Conservation (phyloP, 2,113 vertebrate genomes). For the Prinia subflava region DNA sequence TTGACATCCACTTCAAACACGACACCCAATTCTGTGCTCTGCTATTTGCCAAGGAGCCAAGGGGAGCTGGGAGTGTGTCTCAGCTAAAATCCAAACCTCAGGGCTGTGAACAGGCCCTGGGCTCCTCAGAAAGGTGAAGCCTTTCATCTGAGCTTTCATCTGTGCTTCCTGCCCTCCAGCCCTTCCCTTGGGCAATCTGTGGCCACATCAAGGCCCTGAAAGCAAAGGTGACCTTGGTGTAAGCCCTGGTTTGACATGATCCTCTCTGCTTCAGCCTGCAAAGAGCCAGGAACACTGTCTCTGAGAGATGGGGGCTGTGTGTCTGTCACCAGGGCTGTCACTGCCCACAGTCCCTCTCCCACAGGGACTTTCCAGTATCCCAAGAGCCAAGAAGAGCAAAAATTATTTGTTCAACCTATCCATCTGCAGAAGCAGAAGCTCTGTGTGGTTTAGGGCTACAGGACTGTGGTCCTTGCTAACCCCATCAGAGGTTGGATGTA, state of each 20-base stretch:
- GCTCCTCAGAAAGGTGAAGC: not conserved
- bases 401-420: rapidly evolving
- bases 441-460: rapidly evolving
- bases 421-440: not conserved
- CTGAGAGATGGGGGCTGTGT: not conserved
- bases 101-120: not conserved
- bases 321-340: not conserved
- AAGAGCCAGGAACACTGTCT: not conserved
- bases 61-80: not conserved
- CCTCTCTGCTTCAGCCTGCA: not conserved
- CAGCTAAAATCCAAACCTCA: not conserved
- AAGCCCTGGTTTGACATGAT: rapidly evolving
- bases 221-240: not conserved
- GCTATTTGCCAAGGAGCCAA: not conserved
- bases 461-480: too few species aligned
- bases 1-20: not conserved
- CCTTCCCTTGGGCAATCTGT: not conserved
- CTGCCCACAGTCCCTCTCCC: not conserved
- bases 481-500: not conserved
- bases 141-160: not conserved
- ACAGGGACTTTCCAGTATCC: not conserved
- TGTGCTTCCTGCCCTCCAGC: not conserved
- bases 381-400: not conserved
- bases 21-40: not conserved
- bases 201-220: not conserved